Conservation (phyloP, 2,888 invertebrate species). For the Drosophila fulvimacula region DNA sequence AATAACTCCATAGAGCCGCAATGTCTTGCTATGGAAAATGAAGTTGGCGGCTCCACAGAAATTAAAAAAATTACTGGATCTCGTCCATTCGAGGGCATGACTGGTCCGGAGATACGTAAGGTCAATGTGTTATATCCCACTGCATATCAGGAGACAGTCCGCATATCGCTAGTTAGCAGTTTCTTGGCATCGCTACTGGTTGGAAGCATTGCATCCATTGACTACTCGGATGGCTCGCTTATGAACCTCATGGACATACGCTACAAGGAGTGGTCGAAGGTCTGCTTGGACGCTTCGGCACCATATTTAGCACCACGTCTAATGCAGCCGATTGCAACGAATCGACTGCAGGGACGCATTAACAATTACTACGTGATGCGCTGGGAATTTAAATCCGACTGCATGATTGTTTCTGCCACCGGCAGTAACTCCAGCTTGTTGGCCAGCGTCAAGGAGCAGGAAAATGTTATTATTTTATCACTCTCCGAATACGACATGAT, state of each 20-base stretch:
- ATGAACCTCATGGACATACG: constrained; percentile 89
- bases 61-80: constrained; percentile 54
- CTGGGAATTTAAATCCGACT: constrained; percentile 92
- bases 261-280: constrained; percentile 89
- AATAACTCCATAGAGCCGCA: constrained; percentile 21
- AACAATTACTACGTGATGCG: constrained; percentile 92
- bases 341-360: constrained; percentile 89
- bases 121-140: constrained; percentile 19
- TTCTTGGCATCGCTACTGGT: constrained; percentile 61
- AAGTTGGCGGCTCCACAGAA: constrained; percentile 26
- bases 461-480: constrained; percentile 92
- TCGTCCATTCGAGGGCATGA: constrained; percentile 12
- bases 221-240: constrained; percentile 49
- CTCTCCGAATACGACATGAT: constrained; percentile 96
- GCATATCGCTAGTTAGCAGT: constrained; percentile 62
- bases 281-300: constrained; percentile 90
- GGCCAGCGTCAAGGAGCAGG: constrained; percentile 90
- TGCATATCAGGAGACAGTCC: constrained; percentile 35
- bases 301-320: constrained; percentile 89
- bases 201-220: constrained; percentile 61
- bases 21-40: constrained; percentile 28
- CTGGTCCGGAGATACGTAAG: constrained; percentile 56
- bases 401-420: constrained; percentile 93
- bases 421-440: constrained; percentile 95
- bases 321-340: constrained; percentile 89